phyloP scores from a whole-genome alignment of 2,797 vertebrate genomes.

The Propithecus perrieri region DNA sequence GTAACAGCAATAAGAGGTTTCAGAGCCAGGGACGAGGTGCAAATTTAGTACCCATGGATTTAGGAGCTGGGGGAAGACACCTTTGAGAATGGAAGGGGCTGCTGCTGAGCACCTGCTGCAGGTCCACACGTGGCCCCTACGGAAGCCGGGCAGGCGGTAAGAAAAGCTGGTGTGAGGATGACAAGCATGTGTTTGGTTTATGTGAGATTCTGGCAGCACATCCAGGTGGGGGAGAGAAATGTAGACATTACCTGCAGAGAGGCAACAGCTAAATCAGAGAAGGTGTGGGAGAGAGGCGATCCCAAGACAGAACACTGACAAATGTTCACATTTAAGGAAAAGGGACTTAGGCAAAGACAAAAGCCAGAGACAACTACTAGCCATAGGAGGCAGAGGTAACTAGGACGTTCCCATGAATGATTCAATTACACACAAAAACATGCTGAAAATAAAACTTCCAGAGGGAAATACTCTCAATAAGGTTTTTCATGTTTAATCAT shows the following conservation, averaged over 20 bases:
- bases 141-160: no score
- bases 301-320: not conserved
- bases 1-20: not conserved
- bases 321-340: no score
- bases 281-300: no score
- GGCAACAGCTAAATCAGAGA: not conserved
- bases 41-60: fast-evolving
- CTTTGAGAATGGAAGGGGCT: not conserved
- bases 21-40: not conserved
- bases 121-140: fast-evolving
- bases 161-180: fast-evolving
- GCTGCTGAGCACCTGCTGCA: fast-evolving
- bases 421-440: no score
- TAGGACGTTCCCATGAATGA: fast-evolving
- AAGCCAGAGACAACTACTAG: no score
- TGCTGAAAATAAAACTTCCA: not conserved
- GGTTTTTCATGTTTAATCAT: not conserved
- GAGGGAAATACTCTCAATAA: not conserved
- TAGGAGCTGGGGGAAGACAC: not conserved
- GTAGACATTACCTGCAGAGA: not conserved
- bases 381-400: not conserved
- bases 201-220: not conserved
- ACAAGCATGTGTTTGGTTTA: fast-evolving
- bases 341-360: not conserved
- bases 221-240: not conserved